Evolutionary conservation across 2,888 invertebrate genomes (phyloP).

Genomic region (Ophioninae sp.): DNA sequence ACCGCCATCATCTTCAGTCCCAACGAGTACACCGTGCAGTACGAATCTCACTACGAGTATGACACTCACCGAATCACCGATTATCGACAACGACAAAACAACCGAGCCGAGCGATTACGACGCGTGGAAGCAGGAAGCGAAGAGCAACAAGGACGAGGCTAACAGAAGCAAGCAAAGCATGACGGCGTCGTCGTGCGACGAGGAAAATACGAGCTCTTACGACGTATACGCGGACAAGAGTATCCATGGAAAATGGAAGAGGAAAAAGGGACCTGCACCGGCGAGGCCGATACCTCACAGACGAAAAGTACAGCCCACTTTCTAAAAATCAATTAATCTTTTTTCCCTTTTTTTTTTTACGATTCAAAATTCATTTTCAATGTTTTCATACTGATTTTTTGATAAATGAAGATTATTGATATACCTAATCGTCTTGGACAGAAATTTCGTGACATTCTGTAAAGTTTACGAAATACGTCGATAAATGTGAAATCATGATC

Average conservation of each 20-base stretch:
- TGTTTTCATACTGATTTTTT: no score
- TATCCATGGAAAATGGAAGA: slow-evolving; percentile 86
- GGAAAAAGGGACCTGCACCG: slow-evolving; percentile 92
- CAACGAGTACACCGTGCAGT: slow-evolving; percentile 69
- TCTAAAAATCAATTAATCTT: no score
- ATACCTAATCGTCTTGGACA: no score
- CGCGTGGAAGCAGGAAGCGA: slow-evolving; percentile 82
- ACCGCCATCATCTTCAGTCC: slow-evolving; percentile 83
- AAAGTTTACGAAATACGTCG: background rate
- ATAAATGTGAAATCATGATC: no score
- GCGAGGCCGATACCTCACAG: slow-evolving; percentile 88
- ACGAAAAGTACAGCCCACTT: slow-evolving; percentile 82
- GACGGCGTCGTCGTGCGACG: slow-evolving; percentile 58
- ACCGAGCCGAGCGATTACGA: slow-evolving; percentile 61
- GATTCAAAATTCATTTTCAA: no score
- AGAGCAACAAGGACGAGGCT: slow-evolving; percentile 84
- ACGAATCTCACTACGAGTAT: slow-evolving; percentile 54
- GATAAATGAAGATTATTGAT: no score
- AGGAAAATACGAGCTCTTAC: slow-evolving; percentile 44
- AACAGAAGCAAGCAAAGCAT: slow-evolving; percentile 83
- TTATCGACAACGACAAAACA: slow-evolving; percentile 59
- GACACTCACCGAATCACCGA: slow-evolving; percentile 66
- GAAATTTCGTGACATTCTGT: no score
- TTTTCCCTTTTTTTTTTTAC: no score
- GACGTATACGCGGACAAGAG: slow-evolving; percentile 83